phyloP scores from a whole-genome alignment of 2,888 invertebrate genomes.

The Dryadula phaetusa region DNA sequence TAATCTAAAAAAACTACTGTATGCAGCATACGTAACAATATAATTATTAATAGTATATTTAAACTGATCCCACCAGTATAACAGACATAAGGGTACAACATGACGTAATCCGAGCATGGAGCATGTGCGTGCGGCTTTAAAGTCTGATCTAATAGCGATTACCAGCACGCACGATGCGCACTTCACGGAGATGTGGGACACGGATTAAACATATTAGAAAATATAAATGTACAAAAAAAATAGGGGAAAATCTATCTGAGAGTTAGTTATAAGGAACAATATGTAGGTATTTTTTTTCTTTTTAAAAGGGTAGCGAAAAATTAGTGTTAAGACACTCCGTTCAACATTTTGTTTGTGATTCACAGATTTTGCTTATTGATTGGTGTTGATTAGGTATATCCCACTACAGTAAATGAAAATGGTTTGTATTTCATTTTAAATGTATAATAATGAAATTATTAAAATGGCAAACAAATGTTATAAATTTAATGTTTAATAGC shows the following conservation, averaged over 20 bases:
- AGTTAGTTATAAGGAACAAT: background rate
- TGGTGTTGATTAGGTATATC: too few relatives aligned
- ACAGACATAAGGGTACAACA: constrained; percentile 52
- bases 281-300: too few relatives aligned
- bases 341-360: too few relatives aligned
- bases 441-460: too few relatives aligned
- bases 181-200: constrained; percentile 30
- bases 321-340: too few relatives aligned
- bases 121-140: constrained; percentile 79
- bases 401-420: too few relatives aligned
- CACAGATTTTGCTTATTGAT: too few relatives aligned
- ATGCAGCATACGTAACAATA: background rate
- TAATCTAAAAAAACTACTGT: too few relatives aligned
- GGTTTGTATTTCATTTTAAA: too few relatives aligned
- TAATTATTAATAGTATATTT: background rate
- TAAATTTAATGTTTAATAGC: too few relatives aligned
- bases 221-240: constrained; percentile 3
- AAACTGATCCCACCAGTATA: constrained; percentile 21
- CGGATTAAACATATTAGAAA: constrained; percentile 24
- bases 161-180: constrained; percentile 62
- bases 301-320: too few relatives aligned
- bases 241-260: background rate
- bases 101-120: constrained; percentile 69
- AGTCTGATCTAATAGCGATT: constrained; percentile 80
- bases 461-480: too few relatives aligned